Conservation (phyloP, 1,140 invertebrate species). For the Daktulosphaira vitifoliae region DNA sequence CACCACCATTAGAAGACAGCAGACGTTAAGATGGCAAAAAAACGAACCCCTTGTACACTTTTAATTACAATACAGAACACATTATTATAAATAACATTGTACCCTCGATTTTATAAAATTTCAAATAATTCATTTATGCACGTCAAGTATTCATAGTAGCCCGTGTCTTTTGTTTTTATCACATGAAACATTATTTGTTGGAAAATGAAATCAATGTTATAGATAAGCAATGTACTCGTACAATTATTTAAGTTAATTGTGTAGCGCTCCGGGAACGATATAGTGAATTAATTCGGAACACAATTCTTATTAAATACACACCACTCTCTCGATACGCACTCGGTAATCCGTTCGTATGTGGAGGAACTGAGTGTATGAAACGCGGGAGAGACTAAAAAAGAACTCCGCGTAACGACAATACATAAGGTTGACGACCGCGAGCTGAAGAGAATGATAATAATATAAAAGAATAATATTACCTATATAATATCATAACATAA, state of each 20-base stretch:
- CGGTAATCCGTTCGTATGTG: constrained; percentile 2
- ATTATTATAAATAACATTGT: too few relatives aligned
- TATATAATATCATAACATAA: too few relatives aligned
- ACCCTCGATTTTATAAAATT: too few relatives aligned
- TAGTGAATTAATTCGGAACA: constrained; percentile 12
- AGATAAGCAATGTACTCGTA: background rate
- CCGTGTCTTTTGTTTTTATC: too few relatives aligned
- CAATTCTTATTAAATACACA: constrained; percentile 5
- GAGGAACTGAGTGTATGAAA: background rate
- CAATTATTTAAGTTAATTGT: background rate
- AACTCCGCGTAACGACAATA: background rate
- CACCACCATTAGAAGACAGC: background rate
- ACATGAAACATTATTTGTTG: too few relatives aligned
- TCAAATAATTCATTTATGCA: too few relatives aligned
- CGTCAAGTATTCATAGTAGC: too few relatives aligned
- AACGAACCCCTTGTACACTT: background rate
- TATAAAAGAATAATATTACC: too few relatives aligned
- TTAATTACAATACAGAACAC: too few relatives aligned
- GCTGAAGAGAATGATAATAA: background rate
- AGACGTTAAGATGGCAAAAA: constrained; percentile 15
- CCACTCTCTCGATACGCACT: background rate
- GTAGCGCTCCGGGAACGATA: background rate
- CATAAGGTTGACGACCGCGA: constrained; percentile 23
- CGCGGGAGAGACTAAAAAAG: constrained; percentile 7
- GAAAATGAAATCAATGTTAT: too few relatives aligned